Evolutionary conservation across 2,888 invertebrate species (phyloP).

Genomic region (Erannis defoliaria): DNA sequence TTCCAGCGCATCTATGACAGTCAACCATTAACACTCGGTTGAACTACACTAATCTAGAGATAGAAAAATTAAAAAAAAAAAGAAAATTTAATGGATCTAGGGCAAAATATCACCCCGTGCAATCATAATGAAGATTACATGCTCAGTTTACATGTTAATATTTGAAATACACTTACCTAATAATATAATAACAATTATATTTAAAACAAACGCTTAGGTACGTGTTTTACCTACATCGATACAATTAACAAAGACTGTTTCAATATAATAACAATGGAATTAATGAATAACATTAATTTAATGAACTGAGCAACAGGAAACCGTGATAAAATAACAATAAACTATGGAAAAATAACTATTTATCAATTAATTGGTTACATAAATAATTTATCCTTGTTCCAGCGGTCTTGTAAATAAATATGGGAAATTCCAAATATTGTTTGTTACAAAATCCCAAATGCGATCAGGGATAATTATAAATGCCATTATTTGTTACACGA

Average conservation of each 20-base stretch:
- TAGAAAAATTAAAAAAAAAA: too few species aligned
- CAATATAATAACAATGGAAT: constrained; percentile 9
- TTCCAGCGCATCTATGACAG: too few species aligned
- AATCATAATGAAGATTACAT: too few species aligned
- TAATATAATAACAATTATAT: background rate
- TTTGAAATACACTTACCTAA: too few species aligned
- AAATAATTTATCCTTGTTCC: constrained; percentile 48
- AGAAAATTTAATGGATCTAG: too few species aligned
- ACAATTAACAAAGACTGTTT: constrained; percentile 19
- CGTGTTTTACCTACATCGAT: background rate
- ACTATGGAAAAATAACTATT: constrained; percentile 48
- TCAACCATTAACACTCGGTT: too few species aligned
- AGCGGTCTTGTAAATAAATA: constrained; percentile 37
- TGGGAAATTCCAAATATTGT: constrained; percentile 43
- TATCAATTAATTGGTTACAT: constrained; percentile 48
- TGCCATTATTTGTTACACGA: background rate
- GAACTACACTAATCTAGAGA: too few species aligned
- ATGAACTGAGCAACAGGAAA: constrained; percentile 48
- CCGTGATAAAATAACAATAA: constrained; percentile 47
- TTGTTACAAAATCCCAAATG: constrained; percentile 25
- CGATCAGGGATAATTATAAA: constrained; percentile 8
- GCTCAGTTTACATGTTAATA: too few species aligned
- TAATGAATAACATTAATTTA: constrained; percentile 28
- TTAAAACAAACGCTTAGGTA: background rate
- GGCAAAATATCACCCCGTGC: too few species aligned